Percentiles rank a stretch among this genome's conserved stretches.
Evolutionary conservation across 2,888 invertebrate genomes (phyloP).

Genomic region (Acrocyrtus sp.): DNA sequence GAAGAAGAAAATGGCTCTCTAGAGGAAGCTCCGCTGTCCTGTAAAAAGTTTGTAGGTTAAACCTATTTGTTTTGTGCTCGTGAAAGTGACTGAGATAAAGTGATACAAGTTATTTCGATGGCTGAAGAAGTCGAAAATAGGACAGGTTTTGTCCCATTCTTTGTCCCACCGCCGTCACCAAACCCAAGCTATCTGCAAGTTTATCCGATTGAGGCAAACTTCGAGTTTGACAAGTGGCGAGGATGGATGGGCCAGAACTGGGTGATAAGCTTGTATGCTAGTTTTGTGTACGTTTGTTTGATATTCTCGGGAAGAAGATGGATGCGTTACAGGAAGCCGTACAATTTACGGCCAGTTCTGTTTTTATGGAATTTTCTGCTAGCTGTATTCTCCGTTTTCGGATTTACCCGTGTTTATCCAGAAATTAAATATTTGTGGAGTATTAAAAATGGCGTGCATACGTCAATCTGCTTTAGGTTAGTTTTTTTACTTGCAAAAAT

Average conservation of each 20-base stretch:
- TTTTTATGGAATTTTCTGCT: constrained; percentile 92
- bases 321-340: constrained; percentile 62
- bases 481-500: not conserved
- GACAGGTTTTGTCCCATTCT: constrained; percentile 28
- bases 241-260: constrained; percentile 97
- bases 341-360: constrained; percentile 67
- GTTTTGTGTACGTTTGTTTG: constrained; percentile 81
- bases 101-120: no score
- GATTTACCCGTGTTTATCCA: constrained; percentile 90
- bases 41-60: no score
- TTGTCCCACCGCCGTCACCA: constrained; percentile 51
- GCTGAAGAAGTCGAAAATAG: no score
- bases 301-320: constrained; percentile 24
- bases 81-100: no score
- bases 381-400: constrained; percentile 91
- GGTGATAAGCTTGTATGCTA: constrained; percentile 91
- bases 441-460: constrained; percentile 86
- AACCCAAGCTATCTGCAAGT: constrained; percentile 55
- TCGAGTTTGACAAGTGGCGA: constrained; percentile 67
- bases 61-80: no score
- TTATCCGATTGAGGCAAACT: constrained; percentile 52
- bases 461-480: constrained; percentile 95
- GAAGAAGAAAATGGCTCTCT: no score
- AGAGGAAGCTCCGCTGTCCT: no score
- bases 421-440: constrained; percentile 89